Evolutionary conservation across 2,113 vertebrate genomes (phyloP), one percentile per base, ranked within the genome.

Genomic region (Aegotheles bennettii): DNA sequence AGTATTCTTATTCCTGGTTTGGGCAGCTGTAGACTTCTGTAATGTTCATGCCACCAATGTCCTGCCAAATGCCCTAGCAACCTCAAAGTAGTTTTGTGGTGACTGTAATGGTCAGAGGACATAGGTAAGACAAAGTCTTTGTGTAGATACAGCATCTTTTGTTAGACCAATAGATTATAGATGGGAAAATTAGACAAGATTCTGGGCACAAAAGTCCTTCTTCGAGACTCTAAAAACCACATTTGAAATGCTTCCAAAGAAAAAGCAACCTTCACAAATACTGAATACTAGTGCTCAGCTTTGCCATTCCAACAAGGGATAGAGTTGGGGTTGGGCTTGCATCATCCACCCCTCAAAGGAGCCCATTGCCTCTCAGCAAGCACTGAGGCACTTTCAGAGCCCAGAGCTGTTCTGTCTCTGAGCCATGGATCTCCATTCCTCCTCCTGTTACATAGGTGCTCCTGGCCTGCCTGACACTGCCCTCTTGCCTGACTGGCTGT

Each of bases 391-490:
- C 28, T 75, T 42, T 38, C 42, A 57, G 70, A 85, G 13, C 13
- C 40, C 2, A 1, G 48, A 40, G 18, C 0, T 0, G 11, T 21
- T 87, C 33, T 60, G 16, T 57, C 18, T 51, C 47, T n/a, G 28
- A 80, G 24, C 35, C 23, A 3, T 33, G 35, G n/a, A 18, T 84
- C n/a, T 68, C 56, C 35, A 11, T 45, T 71, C 36, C 19, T 73
- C 25, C 8, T 10, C 25, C 6, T 1, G 1, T 42, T 35, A 63
- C 0, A 0, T 5, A 35, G 16, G 35, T 67, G 21, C 18, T 80
- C 57, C 68, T 93, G 47, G 29, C 25, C 48, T 61, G 56, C 54
- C 69, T 90, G 47, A 24, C 9, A 6, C 9, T 3, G 2, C 4
- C 16, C 42, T 67, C 14, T 56, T 59, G 11, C 57, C n/a, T 69